Evolutionary conservation across 2,797 vertebrate genomes (phyloP).

Genomic region (Coregonus sp.): DNA sequence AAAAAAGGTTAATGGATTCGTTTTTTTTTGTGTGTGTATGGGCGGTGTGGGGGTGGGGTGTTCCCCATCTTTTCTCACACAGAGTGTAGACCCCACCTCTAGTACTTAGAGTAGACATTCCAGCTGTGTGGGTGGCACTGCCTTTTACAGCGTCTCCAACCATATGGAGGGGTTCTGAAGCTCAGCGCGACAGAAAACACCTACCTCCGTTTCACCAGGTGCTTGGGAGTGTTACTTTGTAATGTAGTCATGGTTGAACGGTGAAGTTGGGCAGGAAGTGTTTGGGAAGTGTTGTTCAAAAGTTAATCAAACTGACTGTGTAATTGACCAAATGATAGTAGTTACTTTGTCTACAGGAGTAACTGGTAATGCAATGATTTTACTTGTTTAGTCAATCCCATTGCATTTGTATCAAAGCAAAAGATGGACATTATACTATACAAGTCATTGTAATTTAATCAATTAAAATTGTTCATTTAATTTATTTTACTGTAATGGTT

Average conservation of each 20-base stretch:
- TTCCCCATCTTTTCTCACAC: constrained; percentile 47
- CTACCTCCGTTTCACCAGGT: constrained; percentile 39
- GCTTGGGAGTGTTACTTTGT: not conserved
- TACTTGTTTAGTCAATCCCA: not conserved
- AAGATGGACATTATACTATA: not conserved
- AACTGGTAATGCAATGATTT: not conserved
- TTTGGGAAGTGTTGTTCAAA: constrained; percentile 17
- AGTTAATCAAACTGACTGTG: constrained; percentile 8
- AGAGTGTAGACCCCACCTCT: constrained; percentile 59
- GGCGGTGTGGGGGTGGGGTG: constrained; percentile 56
- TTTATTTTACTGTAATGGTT: too few species aligned
- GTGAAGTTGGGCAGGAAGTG: constrained; percentile 14
- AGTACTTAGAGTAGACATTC: constrained; percentile 79
- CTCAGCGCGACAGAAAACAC: constrained; percentile 61
- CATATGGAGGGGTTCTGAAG: too few species aligned
- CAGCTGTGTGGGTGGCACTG: constrained; percentile 88
- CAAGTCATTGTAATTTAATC: not conserved
- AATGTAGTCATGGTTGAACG: constrained; percentile 8
- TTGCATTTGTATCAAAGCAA: not conserved
- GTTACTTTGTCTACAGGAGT: too few species aligned
- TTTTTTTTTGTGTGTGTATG: constrained; percentile 55
- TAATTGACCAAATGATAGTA: constrained; percentile 21
- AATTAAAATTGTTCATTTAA: not conserved
- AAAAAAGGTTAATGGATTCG: constrained; percentile 78
- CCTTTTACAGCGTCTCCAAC: constrained; percentile 79